Evolutionary conservation across 37 sponge, comb jelly and placozoan genomes (phyloP).

Genomic region (Tethya wilhelma): DNA sequence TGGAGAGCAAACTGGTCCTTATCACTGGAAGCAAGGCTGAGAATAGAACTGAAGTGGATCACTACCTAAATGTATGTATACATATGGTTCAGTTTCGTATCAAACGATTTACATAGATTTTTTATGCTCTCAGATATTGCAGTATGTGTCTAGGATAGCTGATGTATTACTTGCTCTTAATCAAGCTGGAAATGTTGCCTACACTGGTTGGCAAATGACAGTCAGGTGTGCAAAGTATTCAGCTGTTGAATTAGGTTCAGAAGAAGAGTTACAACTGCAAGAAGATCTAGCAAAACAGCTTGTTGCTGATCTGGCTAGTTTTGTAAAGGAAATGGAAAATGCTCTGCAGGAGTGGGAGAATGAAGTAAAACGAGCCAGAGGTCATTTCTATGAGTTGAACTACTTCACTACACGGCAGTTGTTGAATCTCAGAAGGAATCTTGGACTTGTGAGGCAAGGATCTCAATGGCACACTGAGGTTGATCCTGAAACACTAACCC

Average conservation of each 20-base stretch:
- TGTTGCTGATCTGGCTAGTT: slow-evolving; percentile 17
- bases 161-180: slow-evolving; percentile 34
- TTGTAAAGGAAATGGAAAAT: slow-evolving; percentile 40
- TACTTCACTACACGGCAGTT: slow-evolving; percentile 75
- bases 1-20: slow-evolving; percentile 74
- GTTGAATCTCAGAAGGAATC: slow-evolving; percentile 43
- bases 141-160: slow-evolving; percentile 44
- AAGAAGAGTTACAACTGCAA: neutral
- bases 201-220: slow-evolving; percentile 37
- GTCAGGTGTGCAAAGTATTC: slow-evolving; percentile 18
- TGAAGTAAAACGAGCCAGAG: slow-evolving; percentile 16
- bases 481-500: slow-evolving; percentile 15
- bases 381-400: slow-evolving; percentile 54
- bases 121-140: slow-evolving; percentile 18
- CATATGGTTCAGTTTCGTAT: neutral
- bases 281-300: neutral
- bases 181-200: slow-evolving; percentile 36
- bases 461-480: neutral
- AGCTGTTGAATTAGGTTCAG: neutral
- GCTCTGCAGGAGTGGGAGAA: slow-evolving; percentile 43
- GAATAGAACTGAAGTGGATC: slow-evolving; percentile 42
- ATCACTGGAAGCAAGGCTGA: slow-evolving; percentile 65
- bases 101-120: slow-evolving; percentile 1
- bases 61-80: slow-evolving; percentile 45
- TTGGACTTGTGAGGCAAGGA: slow-evolving; percentile 8